Percentiles rank a stretch among this genome's conserved stretches.
Evolutionary conservation across 1,140 invertebrate species (phyloP).

Genomic region (Rhyacophila brunnea): DNA sequence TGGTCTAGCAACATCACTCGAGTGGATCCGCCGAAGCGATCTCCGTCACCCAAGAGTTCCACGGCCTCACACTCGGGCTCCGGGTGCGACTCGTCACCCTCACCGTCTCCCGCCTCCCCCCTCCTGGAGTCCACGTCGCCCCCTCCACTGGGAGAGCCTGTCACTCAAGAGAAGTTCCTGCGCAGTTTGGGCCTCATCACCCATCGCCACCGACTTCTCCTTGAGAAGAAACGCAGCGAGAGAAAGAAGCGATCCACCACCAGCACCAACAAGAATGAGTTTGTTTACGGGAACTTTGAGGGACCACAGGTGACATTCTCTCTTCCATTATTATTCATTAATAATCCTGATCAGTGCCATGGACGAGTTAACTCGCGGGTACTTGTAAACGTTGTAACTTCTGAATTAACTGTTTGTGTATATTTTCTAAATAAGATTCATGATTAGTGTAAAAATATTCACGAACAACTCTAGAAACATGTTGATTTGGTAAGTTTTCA

Average conservation of each 20-base stretch:
- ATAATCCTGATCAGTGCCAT: too few species aligned
- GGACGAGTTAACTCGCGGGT: too few species aligned
- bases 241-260: conserved; percentile 47
- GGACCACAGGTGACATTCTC: conserved; percentile 14
- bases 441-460: too few species aligned
- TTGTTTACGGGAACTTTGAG: conserved; percentile 49
- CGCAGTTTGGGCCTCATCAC: conserved; percentile 47
- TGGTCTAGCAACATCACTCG: conserved; percentile 1
- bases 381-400: too few species aligned
- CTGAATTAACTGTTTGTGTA: too few species aligned
- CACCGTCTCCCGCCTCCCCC: conserved; percentile 14
- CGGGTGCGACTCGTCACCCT: background rate
- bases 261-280: conserved; percentile 49
- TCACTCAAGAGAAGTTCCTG: conserved; percentile 47
- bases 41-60: conserved; percentile 27
- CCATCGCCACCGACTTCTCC: conserved; percentile 42
- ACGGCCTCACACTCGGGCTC: background rate
- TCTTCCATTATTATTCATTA: too few species aligned
- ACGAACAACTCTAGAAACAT: too few species aligned
- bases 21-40: conserved; percentile 7
- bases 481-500: too few species aligned
- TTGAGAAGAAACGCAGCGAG: conserved; percentile 49
- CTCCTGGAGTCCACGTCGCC: conserved; percentile 37
- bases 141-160: conserved; percentile 38
- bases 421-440: too few species aligned